Conservation (phyloP, 2,797 vertebrate genomes). For the Enteromius paludinosus region DNA sequence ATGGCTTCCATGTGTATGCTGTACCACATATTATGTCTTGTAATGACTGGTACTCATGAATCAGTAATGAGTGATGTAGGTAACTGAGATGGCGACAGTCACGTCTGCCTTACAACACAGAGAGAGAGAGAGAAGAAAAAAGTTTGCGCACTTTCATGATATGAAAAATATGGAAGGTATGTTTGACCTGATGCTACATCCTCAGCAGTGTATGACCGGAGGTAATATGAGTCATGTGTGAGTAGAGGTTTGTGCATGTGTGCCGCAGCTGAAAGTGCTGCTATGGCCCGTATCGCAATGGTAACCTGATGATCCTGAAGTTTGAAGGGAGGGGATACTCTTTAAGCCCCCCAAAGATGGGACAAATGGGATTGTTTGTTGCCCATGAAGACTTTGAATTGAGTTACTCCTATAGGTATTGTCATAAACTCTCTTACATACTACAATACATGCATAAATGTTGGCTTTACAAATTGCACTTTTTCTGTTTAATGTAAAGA, state of each 20-base stretch:
- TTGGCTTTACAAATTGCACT: not conserved
- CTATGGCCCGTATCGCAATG: constrained; percentile 54
- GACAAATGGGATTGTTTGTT: constrained; percentile 70
- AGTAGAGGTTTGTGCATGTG: constrained; percentile 29
- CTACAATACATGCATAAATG: constrained; percentile 19
- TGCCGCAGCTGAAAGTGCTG: constrained; percentile 58
- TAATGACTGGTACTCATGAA: constrained; percentile 62
- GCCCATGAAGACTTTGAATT: constrained; percentile 54
- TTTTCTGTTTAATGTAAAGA: not conserved
- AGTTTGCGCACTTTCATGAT: constrained; percentile 33
- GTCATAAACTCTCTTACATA: constrained; percentile 4
- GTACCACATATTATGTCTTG: constrained; percentile 53
- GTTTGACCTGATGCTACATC: constrained; percentile 48
- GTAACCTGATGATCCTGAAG: constrained; percentile 75
- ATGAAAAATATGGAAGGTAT: constrained; percentile 40
- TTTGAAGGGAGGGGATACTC: constrained; percentile 41
- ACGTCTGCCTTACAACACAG: constrained; percentile 31
- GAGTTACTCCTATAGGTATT: constrained; percentile 25
- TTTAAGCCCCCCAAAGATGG: constrained; percentile 63
- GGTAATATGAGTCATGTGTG: constrained; percentile 55
- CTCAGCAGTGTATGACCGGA: constrained; percentile 39
- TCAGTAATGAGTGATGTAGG: constrained; percentile 54
- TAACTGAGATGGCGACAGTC: constrained; percentile 53
- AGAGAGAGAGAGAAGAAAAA: constrained; percentile 11
- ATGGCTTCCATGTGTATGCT: constrained; percentile 44